Conservation (phyloP, 1,140 invertebrate species). For the Danaus melanippus region DNA sequence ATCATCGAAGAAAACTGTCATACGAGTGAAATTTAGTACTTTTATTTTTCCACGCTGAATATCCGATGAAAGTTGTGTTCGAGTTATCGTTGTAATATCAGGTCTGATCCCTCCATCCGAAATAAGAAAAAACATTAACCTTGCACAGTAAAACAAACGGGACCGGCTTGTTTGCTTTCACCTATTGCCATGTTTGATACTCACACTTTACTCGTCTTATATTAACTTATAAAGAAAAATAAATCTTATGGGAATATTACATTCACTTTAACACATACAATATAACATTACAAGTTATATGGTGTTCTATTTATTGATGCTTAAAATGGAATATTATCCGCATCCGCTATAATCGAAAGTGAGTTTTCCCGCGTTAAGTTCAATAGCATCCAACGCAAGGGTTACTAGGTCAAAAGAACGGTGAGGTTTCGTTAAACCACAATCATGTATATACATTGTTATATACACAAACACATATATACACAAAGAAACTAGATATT, state of each 20-base stretch:
- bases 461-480: slow-evolving; percentile 34
- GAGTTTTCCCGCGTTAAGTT: slow-evolving; percentile 39
- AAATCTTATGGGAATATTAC: slow-evolving; percentile 1
- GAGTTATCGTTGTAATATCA: slow-evolving; percentile 34
- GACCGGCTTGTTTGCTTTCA: slow-evolving; percentile 49
- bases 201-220: slow-evolving; percentile 11
- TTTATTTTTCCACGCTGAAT: slow-evolving; percentile 51
- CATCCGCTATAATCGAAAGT: slow-evolving; percentile 50
- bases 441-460: slow-evolving; percentile 12
- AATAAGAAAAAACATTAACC: slow-evolving; percentile 61
- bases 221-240: not conserved
- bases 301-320: not conserved
- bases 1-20: slow-evolving; percentile 29
- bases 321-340: slow-evolving; percentile 10
- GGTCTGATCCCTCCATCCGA: slow-evolving; percentile 44
- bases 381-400: slow-evolving; percentile 26
- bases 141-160: slow-evolving; percentile 49
- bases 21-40: slow-evolving; percentile 19
- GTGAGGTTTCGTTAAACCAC: too few relatives aligned
- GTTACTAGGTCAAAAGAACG: slow-evolving; percentile 47
- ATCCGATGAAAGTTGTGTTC: slow-evolving; percentile 52
- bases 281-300: too few relatives aligned
- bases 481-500: too few relatives aligned
- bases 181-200: slow-evolving; percentile 39
- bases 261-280: too few relatives aligned